Evolutionary conservation across 2,797 vertebrate species (phyloP), one percentile per base, ranked within the genome.

Genomic region (Margarornis squamiger): DNA sequence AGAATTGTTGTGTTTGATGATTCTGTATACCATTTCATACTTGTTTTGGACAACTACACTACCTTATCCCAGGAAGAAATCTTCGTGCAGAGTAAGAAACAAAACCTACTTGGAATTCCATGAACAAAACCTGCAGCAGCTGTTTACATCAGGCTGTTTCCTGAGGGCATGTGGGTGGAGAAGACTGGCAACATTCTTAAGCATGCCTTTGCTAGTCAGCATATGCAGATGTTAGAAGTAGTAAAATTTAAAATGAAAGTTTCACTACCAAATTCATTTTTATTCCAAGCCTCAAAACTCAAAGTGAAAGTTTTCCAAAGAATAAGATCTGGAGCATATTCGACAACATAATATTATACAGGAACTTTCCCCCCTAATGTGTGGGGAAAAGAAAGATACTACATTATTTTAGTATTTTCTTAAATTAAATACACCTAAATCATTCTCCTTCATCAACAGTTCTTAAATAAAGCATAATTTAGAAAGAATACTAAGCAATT

Each of bases 141-240:
- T 90, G 57, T 85, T 93, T 90, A 87, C 46, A 87, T 29, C 46
- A 86, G 32, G 21, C 46, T 38, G 57, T 71, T 84, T 76, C 77
- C 83, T 24, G 23, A 79, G 49, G 86, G 77, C 8, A 2, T 11
- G 38, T 89, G 78, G 80, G 90, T 89, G 86, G 82, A 90, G 57
- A 92, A 85, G 72, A 82, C 15, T 19, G 9, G 74, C 54, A 85
- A 93, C 92, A 91, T 95, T 97, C 90, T 95, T 87, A 85, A 91
- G 68, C 96, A 75, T 92, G 95, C 32, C 88, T 81, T 67, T 95
- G 67, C 95, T 83, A 83, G 96, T 86, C 61, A 88, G 52, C 12
- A 45, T 68, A 36, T 30, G 48, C 48, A 88, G 49, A 57, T 46
- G 30, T 46, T 71, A 73, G 14, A 22, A 45, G 8, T 41, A 71